Conservation (phyloP, 2,113 vertebrate genomes). For the Thamnophis sirtalis region DNA sequence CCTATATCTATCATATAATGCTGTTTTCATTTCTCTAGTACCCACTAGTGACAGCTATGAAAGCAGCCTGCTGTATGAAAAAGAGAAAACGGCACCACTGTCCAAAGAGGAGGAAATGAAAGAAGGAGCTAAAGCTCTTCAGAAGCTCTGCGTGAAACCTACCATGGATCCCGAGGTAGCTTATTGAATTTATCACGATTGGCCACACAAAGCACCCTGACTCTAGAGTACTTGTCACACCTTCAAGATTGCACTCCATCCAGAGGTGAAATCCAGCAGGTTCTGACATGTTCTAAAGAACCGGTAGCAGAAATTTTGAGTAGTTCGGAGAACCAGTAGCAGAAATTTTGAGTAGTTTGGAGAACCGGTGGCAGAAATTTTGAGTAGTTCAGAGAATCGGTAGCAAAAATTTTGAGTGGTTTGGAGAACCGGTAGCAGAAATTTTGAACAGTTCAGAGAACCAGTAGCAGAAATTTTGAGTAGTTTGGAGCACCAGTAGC, state of each 20-base stretch:
- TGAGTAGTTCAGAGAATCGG: too few species aligned
- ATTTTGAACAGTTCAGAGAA: too few species aligned
- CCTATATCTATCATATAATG: neutral
- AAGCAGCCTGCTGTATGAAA: conserved; percentile 56
- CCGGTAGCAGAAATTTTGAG: too few species aligned
- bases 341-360: too few species aligned
- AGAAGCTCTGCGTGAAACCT: conserved; percentile 56
- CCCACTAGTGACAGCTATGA: conserved; percentile 16
- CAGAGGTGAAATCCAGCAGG: too few species aligned
- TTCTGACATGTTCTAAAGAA: too few species aligned
- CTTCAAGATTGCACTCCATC: neutral
- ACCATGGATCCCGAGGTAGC: conserved; percentile 58
- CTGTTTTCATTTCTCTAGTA: conserved; percentile 27
- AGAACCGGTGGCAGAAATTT: too few species aligned
- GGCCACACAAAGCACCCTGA: neutral
- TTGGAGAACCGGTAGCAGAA: too few species aligned
- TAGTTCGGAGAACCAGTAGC: too few species aligned
- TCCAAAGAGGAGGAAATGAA: conserved; percentile 11
- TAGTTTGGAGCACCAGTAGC: too few species aligned
- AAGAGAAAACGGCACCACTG: conserved; percentile 9
- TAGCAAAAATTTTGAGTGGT: too few species aligned
- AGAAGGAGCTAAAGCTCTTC: conserved; percentile 2
- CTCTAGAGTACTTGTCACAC: neutral
- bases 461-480: too few species aligned
- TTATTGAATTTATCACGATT: neutral